Conservation (phyloP, 2,797 vertebrate genomes). For the Gallinago solitaria region DNA sequence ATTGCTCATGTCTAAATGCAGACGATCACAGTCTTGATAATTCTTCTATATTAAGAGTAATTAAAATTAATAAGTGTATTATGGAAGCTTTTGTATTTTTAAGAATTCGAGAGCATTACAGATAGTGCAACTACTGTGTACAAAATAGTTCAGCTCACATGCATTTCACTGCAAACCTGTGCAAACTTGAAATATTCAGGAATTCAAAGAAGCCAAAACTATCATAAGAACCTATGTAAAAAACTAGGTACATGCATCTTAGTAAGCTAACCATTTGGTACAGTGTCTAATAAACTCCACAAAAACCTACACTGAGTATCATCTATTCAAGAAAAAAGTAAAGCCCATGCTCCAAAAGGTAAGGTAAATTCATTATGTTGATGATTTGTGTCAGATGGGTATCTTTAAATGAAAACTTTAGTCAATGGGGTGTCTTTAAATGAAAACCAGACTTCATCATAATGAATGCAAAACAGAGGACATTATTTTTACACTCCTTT, state of each 20-base stretch:
- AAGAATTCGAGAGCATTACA: neutral
- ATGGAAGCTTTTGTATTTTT: neutral
- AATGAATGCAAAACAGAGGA: constrained; percentile 15
- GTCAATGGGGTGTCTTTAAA: neutral
- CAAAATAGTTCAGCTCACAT: neutral
- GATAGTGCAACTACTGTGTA: neutral
- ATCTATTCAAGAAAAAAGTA: neutral
- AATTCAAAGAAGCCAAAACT: constrained; percentile 21
- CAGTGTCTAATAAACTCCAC: constrained; percentile 12
- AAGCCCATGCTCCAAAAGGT: constrained; percentile 15
- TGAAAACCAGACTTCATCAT: neutral
- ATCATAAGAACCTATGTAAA: neutral
- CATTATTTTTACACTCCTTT: constrained; percentile 3
- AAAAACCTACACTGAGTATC: neutral
- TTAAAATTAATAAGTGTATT: neutral
- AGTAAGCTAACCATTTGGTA: constrained; percentile 12
- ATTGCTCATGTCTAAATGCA: neutral
- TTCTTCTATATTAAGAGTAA: neutral
- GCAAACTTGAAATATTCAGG: constrained; percentile 1
- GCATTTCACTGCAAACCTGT: neutral
- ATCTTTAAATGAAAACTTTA: constrained; percentile 9
- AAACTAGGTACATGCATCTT: neutral
- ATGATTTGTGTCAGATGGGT: neutral
- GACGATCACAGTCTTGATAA: neutral
- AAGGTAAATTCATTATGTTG: constrained; percentile 25